These are phyloP conservation scores for Desmophyllum pertusum DNA, from an alignment of 92 coral and sea anemone genomes.

Conservation along the genomic window DNA sequence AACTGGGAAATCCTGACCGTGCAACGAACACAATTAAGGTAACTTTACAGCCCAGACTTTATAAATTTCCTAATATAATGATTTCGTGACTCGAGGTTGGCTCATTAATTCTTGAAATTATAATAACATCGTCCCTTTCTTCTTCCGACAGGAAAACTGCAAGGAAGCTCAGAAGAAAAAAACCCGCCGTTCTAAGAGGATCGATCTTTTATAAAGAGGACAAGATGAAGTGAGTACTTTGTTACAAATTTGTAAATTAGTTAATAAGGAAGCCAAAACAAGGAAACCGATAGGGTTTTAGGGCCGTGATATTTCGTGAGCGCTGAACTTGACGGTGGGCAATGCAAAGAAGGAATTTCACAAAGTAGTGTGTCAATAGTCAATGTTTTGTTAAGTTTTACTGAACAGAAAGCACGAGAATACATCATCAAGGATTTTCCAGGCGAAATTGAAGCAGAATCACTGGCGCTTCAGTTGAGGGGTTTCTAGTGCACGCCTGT, in stretches of 20 bases:
- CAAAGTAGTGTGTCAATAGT: slow-evolving; percentile 28
- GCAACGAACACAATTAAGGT: not conserved
- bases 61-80: slow-evolving; percentile 4
- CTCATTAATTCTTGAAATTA: slow-evolving; percentile 80
- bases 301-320: slow-evolving; percentile 6
- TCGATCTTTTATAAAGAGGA: slow-evolving; percentile 19
- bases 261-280: slow-evolving; percentile 14
- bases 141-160: slow-evolving; percentile 35
- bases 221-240: slow-evolving; percentile 35
- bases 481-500: not conserved
- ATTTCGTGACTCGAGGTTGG: slow-evolving; percentile 72
- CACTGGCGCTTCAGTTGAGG: not conserved
- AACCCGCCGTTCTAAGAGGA: slow-evolving; percentile 15
- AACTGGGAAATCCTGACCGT: not conserved
- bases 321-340: not conserved
- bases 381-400: slow-evolving; percentile 10
- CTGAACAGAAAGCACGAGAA: slow-evolving; percentile 24
- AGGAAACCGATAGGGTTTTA: not conserved
- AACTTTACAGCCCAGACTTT: not conserved
- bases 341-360: slow-evolving; percentile 27
- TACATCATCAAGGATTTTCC: not conserved
- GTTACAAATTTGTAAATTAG: not conserved
- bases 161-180: slow-evolving; percentile 21
- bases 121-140: slow-evolving; percentile 36
- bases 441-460: not conserved